A percentile compares a stretch with the other conserved stretches of the same genome.
Conservation (phyloP, 1,140 invertebrate genomes). For the Nomia melanderi region DNA sequence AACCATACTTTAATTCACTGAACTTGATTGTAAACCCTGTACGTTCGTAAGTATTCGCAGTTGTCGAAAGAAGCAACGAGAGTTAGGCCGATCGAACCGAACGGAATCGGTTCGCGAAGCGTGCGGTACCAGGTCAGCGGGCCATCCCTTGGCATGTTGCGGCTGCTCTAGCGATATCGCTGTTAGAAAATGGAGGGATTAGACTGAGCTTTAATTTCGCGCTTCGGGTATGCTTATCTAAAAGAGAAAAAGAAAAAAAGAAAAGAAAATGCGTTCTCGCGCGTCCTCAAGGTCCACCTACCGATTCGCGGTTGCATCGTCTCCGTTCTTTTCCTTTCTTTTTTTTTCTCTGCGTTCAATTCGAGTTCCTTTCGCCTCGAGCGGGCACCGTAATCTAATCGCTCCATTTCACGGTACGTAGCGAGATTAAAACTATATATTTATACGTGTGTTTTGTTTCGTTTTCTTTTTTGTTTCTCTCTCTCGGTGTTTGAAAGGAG, state of each 20-base stretch:
- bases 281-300: no score
- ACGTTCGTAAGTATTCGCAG: no score
- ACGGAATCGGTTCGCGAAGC: conserved; percentile 3
- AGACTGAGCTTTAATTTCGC: not conserved
- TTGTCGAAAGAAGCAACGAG: no score
- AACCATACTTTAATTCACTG: no score
- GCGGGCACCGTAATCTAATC: conserved; percentile 28
- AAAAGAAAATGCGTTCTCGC: no score
- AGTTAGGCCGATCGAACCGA: no score
- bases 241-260: not conserved
- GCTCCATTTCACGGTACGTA: conserved; percentile 59
- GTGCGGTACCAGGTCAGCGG: conserved; percentile 30
- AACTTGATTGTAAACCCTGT: no score
- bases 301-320: no score
- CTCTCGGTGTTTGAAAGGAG: not conserved
- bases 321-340: not conserved
- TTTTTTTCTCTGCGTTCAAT: not conserved
- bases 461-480: not conserved
- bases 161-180: conserved; percentile 7
- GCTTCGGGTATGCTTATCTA: not conserved
- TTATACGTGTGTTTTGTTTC: conserved; percentile 24
- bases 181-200: conserved; percentile 62
- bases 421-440: conserved; percentile 29
- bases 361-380: not conserved
- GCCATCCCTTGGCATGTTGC: conserved; percentile 49